Evolutionary conservation across 1,140 invertebrate genomes (phyloP).

Genomic region (Drosophila nebulosa): DNA sequence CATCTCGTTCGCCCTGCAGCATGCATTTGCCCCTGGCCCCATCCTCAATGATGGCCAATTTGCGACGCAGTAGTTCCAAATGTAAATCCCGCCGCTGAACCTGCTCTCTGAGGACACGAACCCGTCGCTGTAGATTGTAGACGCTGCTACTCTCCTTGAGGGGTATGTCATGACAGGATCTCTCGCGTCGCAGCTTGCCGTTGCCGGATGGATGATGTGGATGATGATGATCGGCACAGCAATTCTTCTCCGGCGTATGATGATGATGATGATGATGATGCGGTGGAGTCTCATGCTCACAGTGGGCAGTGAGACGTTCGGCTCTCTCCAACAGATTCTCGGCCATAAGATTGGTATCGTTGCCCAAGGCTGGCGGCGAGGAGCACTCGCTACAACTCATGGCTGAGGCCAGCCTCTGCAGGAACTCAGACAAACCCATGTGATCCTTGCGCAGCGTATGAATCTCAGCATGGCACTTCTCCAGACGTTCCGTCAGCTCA

Average conservation of each 20-base stretch:
- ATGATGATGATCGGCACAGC: constrained; percentile 53
- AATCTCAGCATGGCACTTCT: constrained; percentile 88
- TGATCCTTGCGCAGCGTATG: constrained; percentile 80
- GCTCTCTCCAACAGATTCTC: constrained; percentile 89
- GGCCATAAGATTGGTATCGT: constrained; percentile 89
- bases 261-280: constrained; percentile 56
- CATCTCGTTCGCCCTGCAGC: constrained; percentile 87
- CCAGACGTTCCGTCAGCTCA: constrained; percentile 85
- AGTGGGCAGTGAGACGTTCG: constrained; percentile 86
- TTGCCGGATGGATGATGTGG: constrained; percentile 35
- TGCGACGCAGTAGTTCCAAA: constrained; percentile 92
- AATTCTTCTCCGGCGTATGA: constrained; percentile 56
- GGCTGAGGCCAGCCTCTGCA: constrained; percentile 86
- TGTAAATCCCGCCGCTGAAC: constrained; percentile 95
- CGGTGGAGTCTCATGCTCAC: constrained; percentile 82
- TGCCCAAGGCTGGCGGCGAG: constrained; percentile 83
- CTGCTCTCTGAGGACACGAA: constrained; percentile 92
- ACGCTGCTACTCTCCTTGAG: constrained; percentile 88
- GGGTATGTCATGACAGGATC: constrained; percentile 87
- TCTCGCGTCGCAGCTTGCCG: constrained; percentile 85
- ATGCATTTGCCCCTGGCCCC: constrained; percentile 86
- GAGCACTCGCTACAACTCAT: constrained; percentile 75
- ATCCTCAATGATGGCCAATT: constrained; percentile 91
- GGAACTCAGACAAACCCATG: constrained; percentile 68
- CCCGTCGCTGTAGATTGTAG: constrained; percentile 90